Conservation (phyloP, 2,888 invertebrate species). For the Rhingia campestris region DNA sequence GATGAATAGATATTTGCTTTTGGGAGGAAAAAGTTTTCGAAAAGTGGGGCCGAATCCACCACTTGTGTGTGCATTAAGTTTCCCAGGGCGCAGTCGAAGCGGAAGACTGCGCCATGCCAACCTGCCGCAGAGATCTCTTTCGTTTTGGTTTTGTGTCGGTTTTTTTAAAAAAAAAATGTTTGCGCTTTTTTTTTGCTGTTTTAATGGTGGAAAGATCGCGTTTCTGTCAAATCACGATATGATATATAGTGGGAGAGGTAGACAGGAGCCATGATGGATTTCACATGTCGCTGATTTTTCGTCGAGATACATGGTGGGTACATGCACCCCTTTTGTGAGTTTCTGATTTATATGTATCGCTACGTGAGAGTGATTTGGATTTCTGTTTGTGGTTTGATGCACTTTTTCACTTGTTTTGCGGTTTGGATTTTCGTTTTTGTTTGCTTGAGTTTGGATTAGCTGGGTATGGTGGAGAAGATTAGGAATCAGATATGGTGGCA, state of each 20-base stretch:
- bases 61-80: conserved; percentile 16
- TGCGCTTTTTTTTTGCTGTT: conserved; percentile 12
- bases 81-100: conserved; percentile 42
- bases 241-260: conserved; percentile 76
- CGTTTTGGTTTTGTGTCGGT: conserved; percentile 8
- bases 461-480: conserved; percentile 18
- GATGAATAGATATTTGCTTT: neutral
- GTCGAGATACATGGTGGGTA: conserved; percentile 48
- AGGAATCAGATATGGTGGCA: too few species aligned
- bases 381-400: conserved; percentile 17
- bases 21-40: conserved; percentile 17
- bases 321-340: conserved; percentile 55
- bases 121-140: conserved; percentile 51
- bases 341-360: conserved; percentile 65
- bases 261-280: conserved; percentile 74
- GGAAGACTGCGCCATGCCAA: neutral
- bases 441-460: conserved; percentile 18
- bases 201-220: conserved; percentile 75
- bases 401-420: neutral
- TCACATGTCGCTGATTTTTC: conserved; percentile 74
- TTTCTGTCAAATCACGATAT: conserved; percentile 76
- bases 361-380: conserved; percentile 57
- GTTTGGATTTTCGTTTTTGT: neutral
- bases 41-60: neutral
- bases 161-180: too few species aligned